These are phyloP conservation scores for Agonopterix arenella DNA, from an alignment of 2,888 invertebrate species.

Conservation along the genomic window DNA sequence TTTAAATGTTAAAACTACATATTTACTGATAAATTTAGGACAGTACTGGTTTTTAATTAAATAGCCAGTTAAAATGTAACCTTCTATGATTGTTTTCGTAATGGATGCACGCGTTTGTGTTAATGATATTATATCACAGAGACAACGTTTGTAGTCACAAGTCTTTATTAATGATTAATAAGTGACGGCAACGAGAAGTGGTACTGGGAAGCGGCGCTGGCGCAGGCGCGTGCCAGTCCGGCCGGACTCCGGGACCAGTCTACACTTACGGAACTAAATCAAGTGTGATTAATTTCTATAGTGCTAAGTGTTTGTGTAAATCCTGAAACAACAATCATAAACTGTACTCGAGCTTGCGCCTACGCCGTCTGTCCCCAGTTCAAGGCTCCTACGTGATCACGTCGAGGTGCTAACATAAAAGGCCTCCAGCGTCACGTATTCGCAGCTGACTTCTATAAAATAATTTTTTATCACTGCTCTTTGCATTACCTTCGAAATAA, in stretches of 20 bases:
- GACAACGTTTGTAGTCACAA: conserved; percentile 19
- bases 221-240: conserved; percentile 42
- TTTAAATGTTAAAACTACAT: too few relatives aligned
- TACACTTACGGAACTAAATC: conserved; percentile 18
- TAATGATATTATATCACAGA: conserved; percentile 1
- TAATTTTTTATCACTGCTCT: conserved; percentile 54
- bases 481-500: conserved; percentile 54
- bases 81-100: background rate
- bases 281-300: conserved; percentile 1
- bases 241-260: conserved; percentile 32
- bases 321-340: conserved; percentile 31
- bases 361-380: conserved; percentile 25
- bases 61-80: too few relatives aligned
- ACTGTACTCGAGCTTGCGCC: conserved; percentile 16
- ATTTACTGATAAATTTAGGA: too few relatives aligned
- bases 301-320: conserved; percentile 42
- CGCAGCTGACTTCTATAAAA: conserved; percentile 34
- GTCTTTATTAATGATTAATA: conserved; percentile 48
- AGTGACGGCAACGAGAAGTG: conserved; percentile 28
- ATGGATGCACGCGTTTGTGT: conserved; percentile 1
- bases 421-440: conserved; percentile 51
- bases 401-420: conserved; percentile 56
- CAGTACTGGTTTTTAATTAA: too few relatives aligned
- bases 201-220: conserved; percentile 29
- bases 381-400: conserved; percentile 59